These are phyloP conservation scores for Passer domesticus DNA, from an alignment of 2,113 vertebrate genomes.

Conservation along the genomic window DNA sequence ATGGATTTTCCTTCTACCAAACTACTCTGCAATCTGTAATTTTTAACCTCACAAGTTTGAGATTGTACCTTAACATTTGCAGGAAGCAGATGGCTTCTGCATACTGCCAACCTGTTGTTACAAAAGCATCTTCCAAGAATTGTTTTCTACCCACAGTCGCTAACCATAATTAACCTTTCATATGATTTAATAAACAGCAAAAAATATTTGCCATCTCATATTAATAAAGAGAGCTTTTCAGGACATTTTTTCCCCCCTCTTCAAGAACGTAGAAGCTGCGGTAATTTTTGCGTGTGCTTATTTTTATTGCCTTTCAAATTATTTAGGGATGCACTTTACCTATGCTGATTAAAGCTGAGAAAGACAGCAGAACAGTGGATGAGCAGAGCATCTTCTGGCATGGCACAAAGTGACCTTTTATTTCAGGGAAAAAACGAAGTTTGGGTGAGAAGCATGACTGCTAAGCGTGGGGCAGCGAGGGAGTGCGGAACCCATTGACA, in stretches of 20 bases:
- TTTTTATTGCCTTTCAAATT: background rate
- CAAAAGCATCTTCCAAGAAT: constrained; percentile 80
- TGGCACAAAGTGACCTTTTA: background rate
- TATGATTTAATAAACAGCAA: constrained; percentile 78
- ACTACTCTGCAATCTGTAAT: constrained; percentile 77
- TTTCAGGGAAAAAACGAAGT: background rate
- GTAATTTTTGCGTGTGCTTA: background rate
- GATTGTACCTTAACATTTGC: constrained; percentile 84
- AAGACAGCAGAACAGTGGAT: background rate
- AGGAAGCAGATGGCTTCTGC: constrained; percentile 81
- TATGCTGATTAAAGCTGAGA: background rate
- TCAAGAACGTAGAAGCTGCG: background rate
- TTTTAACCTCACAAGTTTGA: constrained; percentile 80
- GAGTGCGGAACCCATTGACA: background rate
- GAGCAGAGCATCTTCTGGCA: background rate
- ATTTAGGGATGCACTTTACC: background rate
- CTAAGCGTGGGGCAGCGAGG: background rate
- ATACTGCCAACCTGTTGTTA: constrained; percentile 83
- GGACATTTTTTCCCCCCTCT: background rate
- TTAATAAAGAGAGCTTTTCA: constrained; percentile 68
- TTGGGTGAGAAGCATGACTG: background rate
- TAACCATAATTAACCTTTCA: constrained; percentile 81
- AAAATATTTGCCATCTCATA: constrained; percentile 74
- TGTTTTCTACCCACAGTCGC: constrained; percentile 76
- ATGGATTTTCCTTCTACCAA: constrained; percentile 74